Evolutionary conservation across 2,888 invertebrate species (phyloP).

Genomic region (Lasius platythorax): DNA sequence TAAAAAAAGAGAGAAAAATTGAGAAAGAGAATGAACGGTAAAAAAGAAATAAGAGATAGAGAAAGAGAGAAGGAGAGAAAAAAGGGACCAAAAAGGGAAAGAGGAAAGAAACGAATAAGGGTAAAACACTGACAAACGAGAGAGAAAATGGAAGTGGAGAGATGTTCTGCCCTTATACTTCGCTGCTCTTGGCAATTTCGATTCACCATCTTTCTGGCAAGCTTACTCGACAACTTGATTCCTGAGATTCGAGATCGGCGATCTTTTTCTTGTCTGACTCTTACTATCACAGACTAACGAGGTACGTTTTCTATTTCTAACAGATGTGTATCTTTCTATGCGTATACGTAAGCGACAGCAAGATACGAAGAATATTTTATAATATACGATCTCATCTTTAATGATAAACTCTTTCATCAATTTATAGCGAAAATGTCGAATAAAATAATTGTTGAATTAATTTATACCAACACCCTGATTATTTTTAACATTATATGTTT

Average conservation of each 20-base stretch:
- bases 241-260: neutral
- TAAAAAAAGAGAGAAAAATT: neutral
- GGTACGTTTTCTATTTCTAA: neutral
- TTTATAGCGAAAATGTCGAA: neutral
- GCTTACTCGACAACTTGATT: constrained; percentile 57
- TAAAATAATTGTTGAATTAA: neutral
- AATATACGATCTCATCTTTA: neutral
- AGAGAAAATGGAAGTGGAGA: constrained; percentile 51
- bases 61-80: neutral
- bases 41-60: neutral
- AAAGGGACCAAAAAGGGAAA: too few relatives aligned
- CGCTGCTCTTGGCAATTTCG: constrained; percentile 67
- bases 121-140: constrained; percentile 36
- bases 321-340: neutral
- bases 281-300: neutral
- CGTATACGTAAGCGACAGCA: neutral
- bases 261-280: neutral
- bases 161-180: constrained; percentile 68
- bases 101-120: neutral
- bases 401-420: neutral
- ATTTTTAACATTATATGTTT: neutral
- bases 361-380: neutral
- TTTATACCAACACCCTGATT: neutral
- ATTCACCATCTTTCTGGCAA: constrained; percentile 61
- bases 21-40: constrained; percentile 5